Evolutionary conservation across 1,140 invertebrate genomes (phyloP).

Genomic region (Bombus huntii): DNA sequence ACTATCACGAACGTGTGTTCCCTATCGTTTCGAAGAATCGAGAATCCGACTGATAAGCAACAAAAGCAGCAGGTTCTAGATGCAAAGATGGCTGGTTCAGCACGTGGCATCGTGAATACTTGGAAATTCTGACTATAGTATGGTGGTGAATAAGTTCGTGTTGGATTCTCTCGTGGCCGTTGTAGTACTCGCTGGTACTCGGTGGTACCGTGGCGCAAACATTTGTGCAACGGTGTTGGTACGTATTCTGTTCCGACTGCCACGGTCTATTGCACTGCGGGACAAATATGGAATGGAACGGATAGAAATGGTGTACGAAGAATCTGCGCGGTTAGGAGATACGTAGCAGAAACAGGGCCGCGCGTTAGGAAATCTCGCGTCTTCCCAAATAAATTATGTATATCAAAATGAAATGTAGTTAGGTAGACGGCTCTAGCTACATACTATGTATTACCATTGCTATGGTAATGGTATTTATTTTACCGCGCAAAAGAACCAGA

Average conservation of each 20-base stretch:
- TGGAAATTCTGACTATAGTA: neutral
- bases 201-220: slow-evolving; percentile 54
- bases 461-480: slow-evolving; percentile 3
- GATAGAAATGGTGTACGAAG: neutral
- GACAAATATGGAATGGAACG: slow-evolving; percentile 42
- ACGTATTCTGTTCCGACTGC: slow-evolving; percentile 38
- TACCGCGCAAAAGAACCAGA: neutral
- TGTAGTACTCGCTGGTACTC: slow-evolving; percentile 58
- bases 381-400: neutral
- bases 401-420: neutral
- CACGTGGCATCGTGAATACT: slow-evolving; percentile 8
- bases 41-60: slow-evolving; percentile 25
- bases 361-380: neutral
- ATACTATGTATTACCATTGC: too few species aligned
- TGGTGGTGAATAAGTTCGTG: neutral
- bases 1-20: neutral
- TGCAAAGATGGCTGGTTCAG: slow-evolving; percentile 31
- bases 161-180: slow-evolving; percentile 30
- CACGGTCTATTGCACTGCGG: slow-evolving; percentile 46
- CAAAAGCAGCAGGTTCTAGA: neutral
- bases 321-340: neutral
- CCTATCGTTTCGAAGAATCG: slow-evolving; percentile 12
- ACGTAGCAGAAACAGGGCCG: neutral
- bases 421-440: neutral
- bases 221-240: slow-evolving; percentile 45